Evolutionary conservation across 2,888 invertebrate genomes (phyloP), one percentile per base, ranked within the genome.

Genomic region (Amiota minor): DNA sequence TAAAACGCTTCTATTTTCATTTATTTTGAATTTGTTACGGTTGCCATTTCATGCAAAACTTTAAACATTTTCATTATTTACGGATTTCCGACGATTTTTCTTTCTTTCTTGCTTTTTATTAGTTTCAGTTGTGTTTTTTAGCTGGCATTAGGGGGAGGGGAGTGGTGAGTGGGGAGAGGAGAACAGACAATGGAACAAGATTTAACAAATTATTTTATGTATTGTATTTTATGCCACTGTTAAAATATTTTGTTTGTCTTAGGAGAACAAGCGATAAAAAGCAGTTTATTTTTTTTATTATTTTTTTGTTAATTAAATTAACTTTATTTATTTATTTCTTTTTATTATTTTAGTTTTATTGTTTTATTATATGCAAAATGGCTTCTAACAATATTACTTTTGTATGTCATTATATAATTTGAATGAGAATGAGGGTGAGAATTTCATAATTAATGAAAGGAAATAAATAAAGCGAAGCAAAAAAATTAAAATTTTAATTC

Each of bases 291-390:
- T 45, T 73, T 67, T 71, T 53, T 68, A 20, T 49, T 53, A 45
- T 56, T 68, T 73, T 64, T 45, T 75, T 80, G 84, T 83, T 79
- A 83, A 86, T 85, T 86, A 23, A 64, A 83, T 85, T 86, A 83
- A 83, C 86, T 86, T 70, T 78, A 35, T 35, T 35, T 2, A 23
- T 23, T 23, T 23, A 23, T 23, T n/a, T n/a, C n/a, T n/a, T n/a
- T n/a, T n/a, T 23, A 23, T 23, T 23, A 3, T 23, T 23, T 2
- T 23, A 2, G 3, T 23, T 23, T 23, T 23, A 35, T 35, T 35
- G 6, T 35, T 35, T 35, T 6, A 35, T 35, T 35, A 35, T 35
- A 35, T 35, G 35, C 35, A 35, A 35, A 23, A 35, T 35, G 35
- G 35, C 35, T 1, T 35, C 35, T 35, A 35, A 35, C 35, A 35